phyloP scores from a whole-genome alignment of 2,888 invertebrate genomes.

The Teleogryllus oceanicus region DNA sequence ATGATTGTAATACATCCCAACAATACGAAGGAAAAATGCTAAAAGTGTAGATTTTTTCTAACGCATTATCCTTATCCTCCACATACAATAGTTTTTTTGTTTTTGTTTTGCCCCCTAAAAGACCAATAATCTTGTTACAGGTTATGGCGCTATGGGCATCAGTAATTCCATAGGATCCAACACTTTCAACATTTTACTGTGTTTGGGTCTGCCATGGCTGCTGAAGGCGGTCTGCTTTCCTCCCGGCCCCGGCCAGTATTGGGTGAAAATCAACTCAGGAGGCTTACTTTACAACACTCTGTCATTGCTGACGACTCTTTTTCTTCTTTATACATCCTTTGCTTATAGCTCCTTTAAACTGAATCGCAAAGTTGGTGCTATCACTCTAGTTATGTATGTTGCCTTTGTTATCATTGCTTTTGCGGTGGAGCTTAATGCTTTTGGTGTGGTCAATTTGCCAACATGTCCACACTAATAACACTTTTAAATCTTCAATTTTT shows the following conservation, averaged over 20 bases:
- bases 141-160: constrained; percentile 73
- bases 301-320: constrained; percentile 67
- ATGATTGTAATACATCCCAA: too few species aligned
- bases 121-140: constrained; percentile 47
- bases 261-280: constrained; percentile 66
- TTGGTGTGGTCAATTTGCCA: constrained; percentile 70
- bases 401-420: constrained; percentile 66
- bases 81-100: too few species aligned
- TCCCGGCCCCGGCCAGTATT: constrained; percentile 11
- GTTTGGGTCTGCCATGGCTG: constrained; percentile 75
- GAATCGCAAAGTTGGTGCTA: constrained; percentile 66
- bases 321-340: constrained; percentile 65
- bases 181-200: constrained; percentile 74
- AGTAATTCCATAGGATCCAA: constrained; percentile 80
- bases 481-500: background rate
- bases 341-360: constrained; percentile 64
- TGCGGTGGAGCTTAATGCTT: constrained; percentile 71
- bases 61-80: too few species aligned
- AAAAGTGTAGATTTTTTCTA: too few species aligned
- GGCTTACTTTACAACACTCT: constrained; percentile 73
- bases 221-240: constrained; percentile 65
- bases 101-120: too few species aligned
- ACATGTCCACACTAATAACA: constrained; percentile 21
- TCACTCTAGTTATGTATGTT: constrained; percentile 64
- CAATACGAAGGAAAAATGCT: too few species aligned